phyloP scores from a whole-genome alignment of 2,888 invertebrate genomes.

The Drosophila atripex region DNA sequence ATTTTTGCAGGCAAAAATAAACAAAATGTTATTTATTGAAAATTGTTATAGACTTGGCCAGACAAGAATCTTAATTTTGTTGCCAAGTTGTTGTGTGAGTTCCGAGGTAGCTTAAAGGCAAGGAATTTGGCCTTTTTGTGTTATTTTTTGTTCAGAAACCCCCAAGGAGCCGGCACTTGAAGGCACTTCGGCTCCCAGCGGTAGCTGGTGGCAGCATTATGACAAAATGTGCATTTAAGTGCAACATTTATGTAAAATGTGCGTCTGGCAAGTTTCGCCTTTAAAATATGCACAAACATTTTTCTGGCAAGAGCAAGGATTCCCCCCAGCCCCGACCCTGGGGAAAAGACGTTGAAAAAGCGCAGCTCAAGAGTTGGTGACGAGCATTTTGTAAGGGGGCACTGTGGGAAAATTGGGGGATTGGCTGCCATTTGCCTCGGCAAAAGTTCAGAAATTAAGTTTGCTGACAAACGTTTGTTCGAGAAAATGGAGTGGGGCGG shows the following conservation, averaged over 20 bases:
- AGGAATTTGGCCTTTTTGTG: slow-evolving; percentile 23
- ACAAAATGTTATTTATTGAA: slow-evolving; percentile 74
- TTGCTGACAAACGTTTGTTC: slow-evolving; percentile 78
- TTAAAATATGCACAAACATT: slow-evolving; percentile 70
- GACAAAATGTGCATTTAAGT: slow-evolving; percentile 80
- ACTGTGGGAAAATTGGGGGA: slow-evolving; percentile 24
- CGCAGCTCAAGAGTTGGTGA: slow-evolving; percentile 66
- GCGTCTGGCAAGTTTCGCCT: slow-evolving; percentile 76
- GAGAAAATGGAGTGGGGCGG: slow-evolving; percentile 5
- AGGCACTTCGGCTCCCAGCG: slow-evolving; percentile 30
- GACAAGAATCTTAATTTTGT: slow-evolving; percentile 74
- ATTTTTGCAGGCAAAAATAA: slow-evolving; percentile 50
- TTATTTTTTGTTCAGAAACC: slow-evolving; percentile 7
- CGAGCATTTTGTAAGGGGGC: slow-evolving; percentile 70
- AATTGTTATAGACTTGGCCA: slow-evolving; percentile 62
- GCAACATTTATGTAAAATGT: slow-evolving; percentile 79
- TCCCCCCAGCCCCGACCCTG: not conserved
- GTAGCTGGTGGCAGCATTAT: slow-evolving; percentile 56
- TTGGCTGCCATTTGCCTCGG: slow-evolving; percentile 64
- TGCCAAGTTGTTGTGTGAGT: slow-evolving; percentile 37
- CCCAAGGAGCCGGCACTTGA: slow-evolving; percentile 19
- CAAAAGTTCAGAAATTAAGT: slow-evolving; percentile 80
- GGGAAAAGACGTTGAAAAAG: slow-evolving; percentile 58
- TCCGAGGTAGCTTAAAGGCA: slow-evolving; percentile 38
- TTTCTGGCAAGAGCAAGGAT: slow-evolving; percentile 1